Base-by-base conservation (phyloP, 1,140 invertebrate genomes). In the Diabrotica undecimpunctata region DNA sequence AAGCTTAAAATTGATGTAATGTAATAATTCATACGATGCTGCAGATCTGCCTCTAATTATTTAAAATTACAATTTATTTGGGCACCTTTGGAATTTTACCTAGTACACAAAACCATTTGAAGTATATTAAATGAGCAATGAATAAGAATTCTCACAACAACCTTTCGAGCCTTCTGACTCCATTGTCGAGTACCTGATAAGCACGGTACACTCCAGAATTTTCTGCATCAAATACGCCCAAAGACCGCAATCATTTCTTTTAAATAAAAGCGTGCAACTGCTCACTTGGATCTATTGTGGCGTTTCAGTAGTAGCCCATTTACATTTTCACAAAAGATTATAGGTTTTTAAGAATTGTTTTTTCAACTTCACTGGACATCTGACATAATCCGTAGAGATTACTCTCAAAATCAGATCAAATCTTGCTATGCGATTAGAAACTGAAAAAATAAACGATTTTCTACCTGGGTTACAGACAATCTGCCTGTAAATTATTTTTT, bases 241-340 rank as follows among this genome's bases (percentile, higher is more conserved):
- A 57, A 57, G 7, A 41, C 55, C 25, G n/a, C 35, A 38, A 57
- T 57, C 8, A 57, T n/a, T 57, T 12, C 25, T 37, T 41, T 25
- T 57, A 37, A 53, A 11, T 57, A 6, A 7, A 41, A 57, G 25
- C 11, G 36, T 25, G 37, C 55, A 37, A 37, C 55, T 37, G 55
- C 36, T 57, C 35, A 57, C 36, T 57, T 57, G 12, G 35, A 57
- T 57, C 55, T 57, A 57, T 57, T 57, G 55, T 57, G 55, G 55
- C 55, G 11, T 57, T 55, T 57, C 55, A 12, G 25, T 57, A 37
- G 55, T 57, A 12, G 55, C 8, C 37, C 55, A 8, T 37, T 57
- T 57, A 14, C 25, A n/a, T 57, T 37, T 57, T 57, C 36, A 57
- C 55, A 57, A 57, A 57, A 57, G 55, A 57, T 57, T 57, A 57